phyloP scores from a whole-genome alignment of 2,888 invertebrate genomes.

The Notodonta dromedarius region DNA sequence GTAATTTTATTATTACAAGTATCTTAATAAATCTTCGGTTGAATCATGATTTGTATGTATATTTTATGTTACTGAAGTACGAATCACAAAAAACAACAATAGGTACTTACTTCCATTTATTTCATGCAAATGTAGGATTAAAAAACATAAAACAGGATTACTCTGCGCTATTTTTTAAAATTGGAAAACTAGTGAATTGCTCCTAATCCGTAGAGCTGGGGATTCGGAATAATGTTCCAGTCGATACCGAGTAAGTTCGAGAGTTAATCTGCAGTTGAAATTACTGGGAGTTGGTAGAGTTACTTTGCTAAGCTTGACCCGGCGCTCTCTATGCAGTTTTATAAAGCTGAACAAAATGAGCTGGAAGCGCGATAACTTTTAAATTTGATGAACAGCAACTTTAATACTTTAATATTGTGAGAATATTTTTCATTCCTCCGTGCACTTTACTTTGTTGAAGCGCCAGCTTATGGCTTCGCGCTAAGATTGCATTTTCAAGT shows the following conservation, averaged over 20 bases:
- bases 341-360: slow-evolving; percentile 41
- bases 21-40: not conserved
- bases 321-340: slow-evolving; percentile 48
- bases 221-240: slow-evolving; percentile 71
- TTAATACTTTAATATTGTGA: slow-evolving; percentile 50
- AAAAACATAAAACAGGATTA: slow-evolving; percentile 11
- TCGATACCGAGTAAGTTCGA: slow-evolving; percentile 69
- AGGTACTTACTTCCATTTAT: too few relatives aligned
- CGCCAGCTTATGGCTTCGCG: slow-evolving; percentile 22
- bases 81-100: too few relatives aligned
- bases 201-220: slow-evolving; percentile 39
- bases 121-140: not conserved
- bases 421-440: slow-evolving; percentile 46
- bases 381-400: slow-evolving; percentile 61
- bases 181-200: slow-evolving; percentile 53
- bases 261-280: slow-evolving; percentile 74
- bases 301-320: slow-evolving; percentile 58
- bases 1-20: not conserved
- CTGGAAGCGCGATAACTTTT: slow-evolving; percentile 52
- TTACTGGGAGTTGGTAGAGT: slow-evolving; percentile 54
- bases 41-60: not conserved
- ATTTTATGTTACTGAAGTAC: not conserved
- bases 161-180: slow-evolving; percentile 3
- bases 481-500: not conserved
- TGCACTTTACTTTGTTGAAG: slow-evolving; percentile 31